A percentile compares a stretch with the other conserved stretches of the same genome.
Conservation (phyloP, 1,140 invertebrate species). For the Drosophila seguyi region DNA sequence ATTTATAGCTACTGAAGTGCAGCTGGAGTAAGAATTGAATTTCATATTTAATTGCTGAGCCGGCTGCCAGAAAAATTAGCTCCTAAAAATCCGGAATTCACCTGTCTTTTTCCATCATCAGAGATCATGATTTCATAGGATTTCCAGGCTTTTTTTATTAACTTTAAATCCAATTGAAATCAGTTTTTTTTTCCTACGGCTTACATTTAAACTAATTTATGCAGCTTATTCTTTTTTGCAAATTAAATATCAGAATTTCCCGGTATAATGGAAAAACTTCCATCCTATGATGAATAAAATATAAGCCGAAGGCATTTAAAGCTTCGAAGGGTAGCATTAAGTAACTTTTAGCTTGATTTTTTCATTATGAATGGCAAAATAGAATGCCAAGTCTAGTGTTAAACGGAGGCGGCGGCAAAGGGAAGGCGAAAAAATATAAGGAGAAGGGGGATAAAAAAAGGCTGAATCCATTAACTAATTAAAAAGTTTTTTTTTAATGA, state of each 20-base stretch:
- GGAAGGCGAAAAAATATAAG: constrained; percentile 6
- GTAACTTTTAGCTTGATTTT: constrained; percentile 35
- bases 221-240: not conserved
- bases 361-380: constrained; percentile 20
- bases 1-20: constrained; percentile 21
- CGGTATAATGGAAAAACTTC: not conserved
- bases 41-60: constrained; percentile 2
- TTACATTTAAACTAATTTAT: constrained; percentile 2
- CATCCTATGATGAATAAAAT: constrained; percentile 18
- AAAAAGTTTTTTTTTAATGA: constrained; percentile 58
- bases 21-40: not conserved
- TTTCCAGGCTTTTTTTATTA: not conserved
- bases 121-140: not conserved
- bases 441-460: constrained; percentile 10
- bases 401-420: constrained; percentile 16
- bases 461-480: constrained; percentile 62
- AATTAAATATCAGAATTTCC: not conserved
- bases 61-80: not conserved
- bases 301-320: constrained; percentile 39
- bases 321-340: constrained; percentile 12
- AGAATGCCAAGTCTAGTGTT: constrained; percentile 24
- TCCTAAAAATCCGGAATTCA: no score
- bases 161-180: not conserved
- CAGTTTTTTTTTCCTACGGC: not conserved
- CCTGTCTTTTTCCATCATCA: not conserved